Evolutionary conservation across 1,140 invertebrate species (phyloP), one percentile per base, ranked within the genome.

Genomic region (Delia radicum): DNA sequence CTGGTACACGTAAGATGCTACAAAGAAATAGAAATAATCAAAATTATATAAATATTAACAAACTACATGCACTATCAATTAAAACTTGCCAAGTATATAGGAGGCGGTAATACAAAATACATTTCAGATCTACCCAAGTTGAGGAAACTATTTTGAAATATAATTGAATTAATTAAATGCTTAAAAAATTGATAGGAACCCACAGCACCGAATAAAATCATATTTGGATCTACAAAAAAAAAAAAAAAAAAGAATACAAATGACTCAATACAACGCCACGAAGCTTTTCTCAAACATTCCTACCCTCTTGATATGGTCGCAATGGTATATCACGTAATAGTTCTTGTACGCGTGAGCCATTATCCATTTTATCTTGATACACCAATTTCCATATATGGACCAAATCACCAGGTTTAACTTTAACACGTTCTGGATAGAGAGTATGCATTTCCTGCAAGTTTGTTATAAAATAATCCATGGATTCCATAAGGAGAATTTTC

Each of bases 351-450:
- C 90, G 85, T 73, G 86, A 86, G 18, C 89, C 89, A 76, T 87
- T 84, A 74, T 90, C 89, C 78, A 89, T 85, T 81, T 89, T 91
- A 78, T 91, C 90, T 84, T 87, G 84, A 79, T 87, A 90, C 10
- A 87, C 87, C 75, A 89, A 67, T 77, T 89, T 90, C 87, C 88
- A 88, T 78, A 90, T 85, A 26, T 81, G 85, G 75, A 90, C 87
- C 73, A 90, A 88, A 78, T 90, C 89, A n/a, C 84, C 88, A 0
- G 80, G 78, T 5, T 73, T 78, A 10, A 86, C 83, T 48, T 85
- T 83, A 0, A 82, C 83, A 0, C 83, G 80, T 26, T 84, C 81
- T 3, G 83, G 83, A 63, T 85, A 85, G 10, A 84, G 26, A 0
- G 78, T 37, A 62, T 84, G 83, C 3, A 85, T 61, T 46, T 84